These are phyloP conservation scores for Drosophila trapezifrons DNA, from an alignment of 1,140 invertebrate species.

Conservation along the genomic window DNA sequence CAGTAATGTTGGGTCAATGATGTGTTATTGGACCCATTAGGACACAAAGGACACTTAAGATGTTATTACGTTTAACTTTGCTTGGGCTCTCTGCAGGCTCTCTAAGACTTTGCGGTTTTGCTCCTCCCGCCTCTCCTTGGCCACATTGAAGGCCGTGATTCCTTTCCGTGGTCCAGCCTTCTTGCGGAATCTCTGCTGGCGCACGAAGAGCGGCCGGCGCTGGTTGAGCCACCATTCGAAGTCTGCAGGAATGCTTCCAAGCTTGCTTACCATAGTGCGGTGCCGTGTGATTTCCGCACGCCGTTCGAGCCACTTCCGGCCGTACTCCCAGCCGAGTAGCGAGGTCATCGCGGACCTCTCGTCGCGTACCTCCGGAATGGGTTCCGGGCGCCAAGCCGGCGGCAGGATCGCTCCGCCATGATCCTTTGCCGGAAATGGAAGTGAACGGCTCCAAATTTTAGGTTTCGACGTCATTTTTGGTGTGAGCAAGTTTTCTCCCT, in stretches of 20 bases:
- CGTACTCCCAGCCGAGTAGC: conserved; percentile 46
- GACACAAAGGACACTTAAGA: no score
- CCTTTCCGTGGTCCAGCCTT: conserved; percentile 11
- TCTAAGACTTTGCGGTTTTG: background rate
- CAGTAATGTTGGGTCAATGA: background rate
- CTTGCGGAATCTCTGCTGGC: conserved; percentile 33
- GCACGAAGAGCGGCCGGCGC: conserved; percentile 27
- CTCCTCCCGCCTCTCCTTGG: conserved; percentile 21
- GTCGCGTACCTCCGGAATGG: conserved; percentile 20
- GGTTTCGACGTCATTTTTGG: conserved; percentile 2
- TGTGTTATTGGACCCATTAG: background rate
- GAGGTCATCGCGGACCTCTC: conserved; percentile 20
- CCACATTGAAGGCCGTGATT: conserved; percentile 24
- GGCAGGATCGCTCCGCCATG: conserved; percentile 25
- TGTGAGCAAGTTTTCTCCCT: background rate
- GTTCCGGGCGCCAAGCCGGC: conserved; percentile 1
- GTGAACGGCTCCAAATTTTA: conserved; percentile 18
- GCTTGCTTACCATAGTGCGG: conserved; percentile 3
- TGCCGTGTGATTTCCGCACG: conserved; percentile 26
- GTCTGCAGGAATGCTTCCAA: conserved; percentile 23
- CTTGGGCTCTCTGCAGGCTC: background rate
- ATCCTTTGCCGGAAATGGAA: conserved; percentile 1
- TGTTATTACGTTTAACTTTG: background rate
- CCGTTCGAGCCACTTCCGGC: conserved; percentile 32
- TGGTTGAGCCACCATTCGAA: conserved; percentile 44